Evolutionary conservation across 2,888 invertebrate genomes (phyloP).

Genomic region (Syrphus vitripennis): DNA sequence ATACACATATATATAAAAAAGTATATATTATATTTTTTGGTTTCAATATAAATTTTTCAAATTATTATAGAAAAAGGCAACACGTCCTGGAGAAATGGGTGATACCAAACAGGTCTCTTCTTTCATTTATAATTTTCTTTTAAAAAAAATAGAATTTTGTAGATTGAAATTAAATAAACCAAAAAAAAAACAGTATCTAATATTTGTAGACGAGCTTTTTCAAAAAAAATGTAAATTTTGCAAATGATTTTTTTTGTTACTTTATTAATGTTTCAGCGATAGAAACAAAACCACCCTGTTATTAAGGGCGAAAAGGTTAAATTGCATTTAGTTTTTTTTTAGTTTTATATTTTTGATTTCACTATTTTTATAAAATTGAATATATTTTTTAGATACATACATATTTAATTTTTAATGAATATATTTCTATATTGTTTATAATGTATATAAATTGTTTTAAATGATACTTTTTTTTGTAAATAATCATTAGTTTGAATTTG

Average conservation of each 20-base stretch:
- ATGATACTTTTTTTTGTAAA: conserved; percentile 18
- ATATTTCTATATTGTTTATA: not conserved
- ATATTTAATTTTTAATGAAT: conserved; percentile 2
- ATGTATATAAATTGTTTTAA: not conserved
- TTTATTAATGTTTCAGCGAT: conserved; percentile 11
- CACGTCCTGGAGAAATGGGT: conserved; percentile 91
- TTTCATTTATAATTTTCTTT: conserved; percentile 33
- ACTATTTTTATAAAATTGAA: not conserved
- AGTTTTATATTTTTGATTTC: conserved; percentile 28
- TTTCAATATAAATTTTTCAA: conserved; percentile 32
- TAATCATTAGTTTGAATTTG: conserved; percentile 9
- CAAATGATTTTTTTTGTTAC: conserved; percentile 26
- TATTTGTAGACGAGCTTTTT: conserved; percentile 51
- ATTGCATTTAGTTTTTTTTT: conserved; percentile 16
- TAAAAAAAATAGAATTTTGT: conserved; percentile 51
- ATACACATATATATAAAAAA: not conserved
- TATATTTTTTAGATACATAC: not conserved
- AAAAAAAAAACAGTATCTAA: conserved; percentile 57
- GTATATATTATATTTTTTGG: not conserved
- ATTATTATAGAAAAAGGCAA: conserved; percentile 82
- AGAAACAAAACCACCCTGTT: conserved; percentile 54
- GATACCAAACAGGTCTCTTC: conserved; percentile 87
- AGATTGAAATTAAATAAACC: not conserved
- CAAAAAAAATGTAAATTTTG: conserved; percentile 39
- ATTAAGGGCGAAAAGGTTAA: conserved; percentile 50